Conservation (phyloP, 2,888 invertebrate genomes). For the Chydorus sphaericus region DNA sequence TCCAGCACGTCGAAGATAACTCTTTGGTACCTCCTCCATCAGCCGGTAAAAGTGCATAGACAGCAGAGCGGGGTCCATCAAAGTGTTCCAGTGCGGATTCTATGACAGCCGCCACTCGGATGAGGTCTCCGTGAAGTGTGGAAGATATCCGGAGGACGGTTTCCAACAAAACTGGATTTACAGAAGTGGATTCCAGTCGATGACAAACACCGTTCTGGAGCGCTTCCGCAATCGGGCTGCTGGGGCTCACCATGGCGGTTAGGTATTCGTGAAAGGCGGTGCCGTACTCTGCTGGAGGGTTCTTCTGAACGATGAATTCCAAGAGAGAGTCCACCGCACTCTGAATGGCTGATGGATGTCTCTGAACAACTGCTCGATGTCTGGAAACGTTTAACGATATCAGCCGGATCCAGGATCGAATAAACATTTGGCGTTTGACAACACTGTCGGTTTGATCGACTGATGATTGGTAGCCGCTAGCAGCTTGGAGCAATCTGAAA, state of each 20-base stretch:
- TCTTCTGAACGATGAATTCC: neutral
- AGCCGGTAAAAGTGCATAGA: neutral
- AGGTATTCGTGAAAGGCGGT: neutral
- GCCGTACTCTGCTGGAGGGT: neutral
- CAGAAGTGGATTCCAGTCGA: neutral
- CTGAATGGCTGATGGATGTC: conserved; percentile 16
- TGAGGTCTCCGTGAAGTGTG: neutral
- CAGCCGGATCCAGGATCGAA: conserved; percentile 43
- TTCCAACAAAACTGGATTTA: neutral
- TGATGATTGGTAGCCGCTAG: conserved; percentile 38
- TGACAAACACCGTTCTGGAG: neutral
- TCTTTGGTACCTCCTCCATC: neutral
- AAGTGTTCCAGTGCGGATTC: neutral
- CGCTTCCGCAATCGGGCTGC: neutral
- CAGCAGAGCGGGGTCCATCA: neutral
- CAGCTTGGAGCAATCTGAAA: conserved; percentile 41
- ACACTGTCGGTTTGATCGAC: conserved; percentile 35
- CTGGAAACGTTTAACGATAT: conserved; percentile 29
- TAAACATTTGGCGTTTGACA: conserved; percentile 42
- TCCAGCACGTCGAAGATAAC: neutral
- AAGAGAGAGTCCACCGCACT: neutral
- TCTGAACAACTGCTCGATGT: conserved; percentile 13
- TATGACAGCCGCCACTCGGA: neutral
- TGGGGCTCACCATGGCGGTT: neutral
- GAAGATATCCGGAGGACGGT: neutral